These are phyloP conservation scores for Saturnia japonica DNA, from an alignment of 2,888 invertebrate genomes.

Conservation along the genomic window DNA sequence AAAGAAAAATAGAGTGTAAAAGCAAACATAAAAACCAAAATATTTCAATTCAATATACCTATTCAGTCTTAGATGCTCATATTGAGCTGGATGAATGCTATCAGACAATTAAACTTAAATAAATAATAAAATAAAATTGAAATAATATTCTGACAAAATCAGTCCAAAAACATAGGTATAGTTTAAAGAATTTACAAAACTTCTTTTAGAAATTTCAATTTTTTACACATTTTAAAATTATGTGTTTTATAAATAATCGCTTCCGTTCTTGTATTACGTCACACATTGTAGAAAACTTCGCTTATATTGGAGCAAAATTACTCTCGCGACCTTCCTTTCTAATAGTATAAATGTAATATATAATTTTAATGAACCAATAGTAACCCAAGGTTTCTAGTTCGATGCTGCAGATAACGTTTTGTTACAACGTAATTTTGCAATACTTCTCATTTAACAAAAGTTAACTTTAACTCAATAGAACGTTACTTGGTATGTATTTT, in stretches of 20 bases:
- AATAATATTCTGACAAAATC: too few relatives aligned
- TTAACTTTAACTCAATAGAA: neutral
- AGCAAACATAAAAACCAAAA: too few relatives aligned
- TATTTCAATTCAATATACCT: too few relatives aligned
- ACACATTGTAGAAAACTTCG: conserved; percentile 35
- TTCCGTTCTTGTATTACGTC: conserved; percentile 25
- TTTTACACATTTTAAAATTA: neutral
- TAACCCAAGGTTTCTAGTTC: conserved; percentile 67
- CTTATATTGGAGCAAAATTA: conserved; percentile 47
- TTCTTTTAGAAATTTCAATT: too few relatives aligned
- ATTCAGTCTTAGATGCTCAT: too few relatives aligned
- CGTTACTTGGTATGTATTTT: neutral
- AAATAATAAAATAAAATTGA: too few relatives aligned
- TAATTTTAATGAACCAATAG: conserved; percentile 75
- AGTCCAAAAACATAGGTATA: too few relatives aligned
- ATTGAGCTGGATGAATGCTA: too few relatives aligned
- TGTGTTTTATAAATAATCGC: conserved; percentile 25
- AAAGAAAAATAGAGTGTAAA: too few relatives aligned
- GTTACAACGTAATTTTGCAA: conserved; percentile 19
- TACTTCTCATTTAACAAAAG: neutral
- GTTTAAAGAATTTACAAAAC: too few relatives aligned
- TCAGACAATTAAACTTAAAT: too few relatives aligned
- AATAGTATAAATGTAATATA: conserved; percentile 61
- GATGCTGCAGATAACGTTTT: conserved; percentile 65
- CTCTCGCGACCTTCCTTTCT: conserved; percentile 74